Percentiles rank a stretch among this genome's conserved stretches.
Evolutionary conservation across 2,113 vertebrate species (phyloP).

Genomic region (Hyaena hyaena): DNA sequence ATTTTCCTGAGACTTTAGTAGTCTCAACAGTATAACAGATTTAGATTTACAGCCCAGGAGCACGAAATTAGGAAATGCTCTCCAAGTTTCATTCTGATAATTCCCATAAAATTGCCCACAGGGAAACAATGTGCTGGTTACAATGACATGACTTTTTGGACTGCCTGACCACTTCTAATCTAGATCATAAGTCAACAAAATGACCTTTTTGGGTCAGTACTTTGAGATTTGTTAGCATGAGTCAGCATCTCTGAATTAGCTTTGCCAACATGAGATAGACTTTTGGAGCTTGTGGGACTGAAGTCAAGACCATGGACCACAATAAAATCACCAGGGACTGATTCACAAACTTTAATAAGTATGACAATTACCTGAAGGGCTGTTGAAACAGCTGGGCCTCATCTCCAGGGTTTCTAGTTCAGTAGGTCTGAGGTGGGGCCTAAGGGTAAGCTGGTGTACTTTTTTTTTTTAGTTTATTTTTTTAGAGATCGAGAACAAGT

Average conservation of each 20-base stretch:
- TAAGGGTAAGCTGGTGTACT: background rate
- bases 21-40: background rate
- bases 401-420: background rate
- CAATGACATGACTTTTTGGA: background rate
- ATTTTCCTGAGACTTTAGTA: background rate
- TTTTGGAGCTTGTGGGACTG: background rate
- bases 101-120: background rate
- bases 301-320: background rate
- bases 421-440: background rate
- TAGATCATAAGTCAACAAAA: background rate
- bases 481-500: too few relatives aligned
- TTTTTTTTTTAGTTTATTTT: too few relatives aligned
- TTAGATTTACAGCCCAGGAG: background rate
- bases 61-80: background rate
- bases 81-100: background rate
- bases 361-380: background rate
- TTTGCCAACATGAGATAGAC: background rate
- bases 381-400: background rate
- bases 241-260: background rate
- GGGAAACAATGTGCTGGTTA: background rate
- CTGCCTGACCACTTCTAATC: background rate
- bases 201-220: background rate
- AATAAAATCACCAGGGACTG: background rate
- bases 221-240: background rate
- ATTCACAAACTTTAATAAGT: background rate